Evolutionary conservation across 2,113 vertebrate genomes (phyloP), one percentile per base, ranked within the genome.

Genomic region (Zingel zingel): DNA sequence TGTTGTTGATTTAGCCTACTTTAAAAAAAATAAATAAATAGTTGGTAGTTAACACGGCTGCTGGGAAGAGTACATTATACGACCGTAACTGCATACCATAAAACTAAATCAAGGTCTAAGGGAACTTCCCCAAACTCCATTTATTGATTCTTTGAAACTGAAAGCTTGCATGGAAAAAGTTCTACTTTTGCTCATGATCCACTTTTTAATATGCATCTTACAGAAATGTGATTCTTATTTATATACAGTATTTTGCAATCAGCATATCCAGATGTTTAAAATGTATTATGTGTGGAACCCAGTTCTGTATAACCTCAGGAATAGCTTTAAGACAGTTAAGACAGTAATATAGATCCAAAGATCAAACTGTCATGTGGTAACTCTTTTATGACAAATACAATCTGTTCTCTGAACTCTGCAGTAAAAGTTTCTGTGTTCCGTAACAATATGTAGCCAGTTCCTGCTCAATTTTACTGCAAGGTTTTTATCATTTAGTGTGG

Each of bases 371-470:
- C 45, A 30, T 39, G n/a, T 83, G 45, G 11, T 18, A 16, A 64
- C 16, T 50, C 6, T 50, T 86, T 89, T 72, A 85, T 78, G 74
- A 71, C 58, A 51, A 73, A 85, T 85, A 70, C 74, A 81, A 58
- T 70, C 43, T 76, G 57, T 39, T 70, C 57, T 68, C 56, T 76
- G 50, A 75, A 36, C 62, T 63, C 30, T 50, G 63, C 71, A 47
- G 21, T 21, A 19, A 18, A 47, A 45, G 16, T 33, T 25, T 66
- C 19, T 47, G 16, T 33, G 19, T 15, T 72, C 12, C 57, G 14
- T 36, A 27, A 36, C 16, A 78, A 36, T n/a, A 58, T 47, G 10
- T 3, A 15, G 39, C 39, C 14, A 25, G 51, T 71, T 36, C 73
- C 14, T 77, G 23, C 48, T 27, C 15, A 57, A 25, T 48, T 64